Conservation (phyloP, 2,888 invertebrate species). For the Eurytoma californica region DNA sequence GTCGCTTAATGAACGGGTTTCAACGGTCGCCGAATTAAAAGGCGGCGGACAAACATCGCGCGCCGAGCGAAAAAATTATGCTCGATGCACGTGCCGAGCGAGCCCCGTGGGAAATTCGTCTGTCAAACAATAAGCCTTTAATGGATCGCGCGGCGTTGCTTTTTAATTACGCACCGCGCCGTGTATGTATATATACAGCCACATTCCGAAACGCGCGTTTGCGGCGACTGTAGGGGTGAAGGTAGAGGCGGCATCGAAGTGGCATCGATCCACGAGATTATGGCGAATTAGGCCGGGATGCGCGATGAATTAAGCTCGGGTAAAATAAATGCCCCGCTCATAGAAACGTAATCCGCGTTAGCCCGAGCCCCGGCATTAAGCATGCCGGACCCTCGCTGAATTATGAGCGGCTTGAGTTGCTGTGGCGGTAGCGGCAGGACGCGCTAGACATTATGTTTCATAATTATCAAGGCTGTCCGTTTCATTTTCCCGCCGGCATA, state of each 20-base stretch:
- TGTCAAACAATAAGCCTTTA: too few species aligned
- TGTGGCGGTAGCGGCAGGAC: background rate
- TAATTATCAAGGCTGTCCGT: background rate
- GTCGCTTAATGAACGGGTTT: too few species aligned
- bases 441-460: background rate
- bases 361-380: background rate
- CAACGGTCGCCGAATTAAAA: too few species aligned
- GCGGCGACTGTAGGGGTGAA: background rate
- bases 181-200: background rate
- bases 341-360: conserved; percentile 4
- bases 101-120: too few species aligned
- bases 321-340: conserved; percentile 1
- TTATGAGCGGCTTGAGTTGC: conserved; percentile 1
- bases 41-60: too few species aligned
- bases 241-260: background rate
- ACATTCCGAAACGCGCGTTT: background rate
- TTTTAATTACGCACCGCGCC: too few species aligned
- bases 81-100: too few species aligned
- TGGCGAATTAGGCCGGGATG: conserved; percentile 24
- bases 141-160: too few species aligned
- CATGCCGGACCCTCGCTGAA: background rate
- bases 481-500: too few species aligned
- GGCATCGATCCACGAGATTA: conserved; percentile 29
- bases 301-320: conserved; percentile 1
- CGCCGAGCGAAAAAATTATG: too few species aligned